phyloP scores from a whole-genome alignment of 2,888 invertebrate genomes.

The Leptinotarsa juncta region DNA sequence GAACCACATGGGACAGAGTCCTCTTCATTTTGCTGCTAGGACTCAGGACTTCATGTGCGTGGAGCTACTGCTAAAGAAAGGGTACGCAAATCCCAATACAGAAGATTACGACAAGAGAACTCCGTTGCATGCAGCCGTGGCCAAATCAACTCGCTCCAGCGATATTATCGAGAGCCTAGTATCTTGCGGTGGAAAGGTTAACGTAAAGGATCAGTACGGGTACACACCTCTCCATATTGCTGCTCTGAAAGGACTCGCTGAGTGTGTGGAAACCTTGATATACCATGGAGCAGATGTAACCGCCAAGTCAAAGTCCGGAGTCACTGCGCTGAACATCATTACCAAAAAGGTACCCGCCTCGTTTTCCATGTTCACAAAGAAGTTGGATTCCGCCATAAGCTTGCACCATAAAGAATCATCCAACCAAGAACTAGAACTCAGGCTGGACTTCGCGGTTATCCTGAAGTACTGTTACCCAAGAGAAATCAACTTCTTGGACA shows the following conservation, averaged over 20 bases:
- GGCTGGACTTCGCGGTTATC: slow-evolving; percentile 84
- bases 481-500: slow-evolving; percentile 87
- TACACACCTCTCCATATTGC: slow-evolving; percentile 88
- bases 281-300: slow-evolving; percentile 89
- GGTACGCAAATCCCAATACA: slow-evolving; percentile 82
- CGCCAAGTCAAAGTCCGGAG: slow-evolving; percentile 88
- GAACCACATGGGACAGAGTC: slow-evolving; percentile 84
- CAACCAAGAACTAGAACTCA: slow-evolving; percentile 83
- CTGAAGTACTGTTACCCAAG: slow-evolving; percentile 85
- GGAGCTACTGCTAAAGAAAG: slow-evolving; percentile 71
- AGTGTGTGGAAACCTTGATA: slow-evolving; percentile 86
- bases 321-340: slow-evolving; percentile 86
- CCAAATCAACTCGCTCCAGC: slow-evolving; percentile 82
- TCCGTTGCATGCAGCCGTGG: slow-evolving; percentile 84
- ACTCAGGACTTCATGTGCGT: slow-evolving; percentile 84
- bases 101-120: slow-evolving; percentile 85
- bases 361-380: slow-evolving; percentile 83
- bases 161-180: slow-evolving; percentile 84
- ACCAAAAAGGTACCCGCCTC: slow-evolving; percentile 88
- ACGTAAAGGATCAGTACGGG: slow-evolving; percentile 86
- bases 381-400: slow-evolving; percentile 83
- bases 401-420: slow-evolving; percentile 81
- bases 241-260: slow-evolving; percentile 84
- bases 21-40: slow-evolving; percentile 85
- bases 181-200: slow-evolving; percentile 84